These are phyloP conservation scores for Tichodroma muraria DNA, from an alignment of 2,113 vertebrate species.

Conservation along the genomic window DNA sequence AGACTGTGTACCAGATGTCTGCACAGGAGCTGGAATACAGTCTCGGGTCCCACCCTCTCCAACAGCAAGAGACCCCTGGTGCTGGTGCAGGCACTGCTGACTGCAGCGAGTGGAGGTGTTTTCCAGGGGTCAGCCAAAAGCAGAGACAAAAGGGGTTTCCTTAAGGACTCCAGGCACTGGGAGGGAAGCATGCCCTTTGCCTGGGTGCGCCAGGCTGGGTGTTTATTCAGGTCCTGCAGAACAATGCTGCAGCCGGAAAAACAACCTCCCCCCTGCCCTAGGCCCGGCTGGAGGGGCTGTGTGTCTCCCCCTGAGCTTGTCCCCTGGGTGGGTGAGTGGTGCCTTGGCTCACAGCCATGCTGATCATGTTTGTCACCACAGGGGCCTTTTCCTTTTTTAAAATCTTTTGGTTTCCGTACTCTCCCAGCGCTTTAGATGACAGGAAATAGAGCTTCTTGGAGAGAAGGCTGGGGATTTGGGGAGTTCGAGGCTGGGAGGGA, in stretches of 20 bases:
- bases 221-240: conserved; percentile 35
- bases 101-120: not conserved
- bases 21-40: not conserved
- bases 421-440: not conserved
- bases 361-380: conserved; percentile 20
- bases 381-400: not conserved
- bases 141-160: not conserved
- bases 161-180: not conserved
- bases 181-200: not conserved
- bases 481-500: not conserved
- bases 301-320: not conserved
- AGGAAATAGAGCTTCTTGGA: not conserved
- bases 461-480: not conserved
- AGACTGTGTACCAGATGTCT: not conserved
- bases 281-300: not conserved
- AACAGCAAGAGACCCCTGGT: rapidly evolving
- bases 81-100: not conserved
- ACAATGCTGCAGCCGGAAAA: not conserved
- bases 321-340: not conserved
- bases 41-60: not conserved
- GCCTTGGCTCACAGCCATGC: conserved; percentile 5
- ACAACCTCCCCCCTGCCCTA: not conserved
- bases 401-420: not conserved
- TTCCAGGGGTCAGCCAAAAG: not conserved
- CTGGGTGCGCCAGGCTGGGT: not conserved